These are phyloP conservation scores for Conopomorpha cramerella DNA, from an alignment of 1,140 invertebrate species.

Conservation along the genomic window DNA sequence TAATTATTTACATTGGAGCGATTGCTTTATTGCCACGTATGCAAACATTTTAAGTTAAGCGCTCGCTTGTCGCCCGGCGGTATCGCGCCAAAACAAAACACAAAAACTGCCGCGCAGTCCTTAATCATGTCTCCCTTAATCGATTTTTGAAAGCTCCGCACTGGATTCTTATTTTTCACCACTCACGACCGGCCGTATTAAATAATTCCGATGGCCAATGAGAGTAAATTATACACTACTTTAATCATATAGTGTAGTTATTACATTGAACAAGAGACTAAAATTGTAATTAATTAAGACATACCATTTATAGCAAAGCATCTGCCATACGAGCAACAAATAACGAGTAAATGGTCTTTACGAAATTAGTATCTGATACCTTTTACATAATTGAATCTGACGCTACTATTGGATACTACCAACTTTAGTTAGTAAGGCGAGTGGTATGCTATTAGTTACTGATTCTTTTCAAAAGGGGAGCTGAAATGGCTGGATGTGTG, in stretches of 20 bases:
- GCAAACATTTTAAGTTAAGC: not conserved
- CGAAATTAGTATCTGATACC: not conserved
- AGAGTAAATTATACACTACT: not conserved
- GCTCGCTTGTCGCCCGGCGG: not conserved
- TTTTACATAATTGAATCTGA: no score
- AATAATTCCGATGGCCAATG: not conserved
- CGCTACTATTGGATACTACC: no score
- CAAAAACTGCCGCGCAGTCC: not conserved
- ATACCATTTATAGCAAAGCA: not conserved
- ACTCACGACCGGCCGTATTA: not conserved
- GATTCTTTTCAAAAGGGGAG: no score
- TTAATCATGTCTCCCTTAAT: not conserved
- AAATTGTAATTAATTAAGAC: not conserved
- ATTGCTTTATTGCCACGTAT: not conserved
- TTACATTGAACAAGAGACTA: not conserved
- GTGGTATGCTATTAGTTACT: no score
- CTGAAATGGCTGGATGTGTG: no score
- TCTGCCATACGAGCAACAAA: not conserved
- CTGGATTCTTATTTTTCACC: not conserved
- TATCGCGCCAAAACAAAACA: not conserved
- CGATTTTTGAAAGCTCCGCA: not conserved
- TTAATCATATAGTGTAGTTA: not conserved
- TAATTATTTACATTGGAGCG: not conserved
- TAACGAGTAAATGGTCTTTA: not conserved
- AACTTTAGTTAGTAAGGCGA: no score